A percentile compares a stretch with the other conserved stretches of the same genome.
phyloP scores from a whole-genome alignment of 2,888 invertebrate species.

The Petrolisthes cinctipes region DNA sequence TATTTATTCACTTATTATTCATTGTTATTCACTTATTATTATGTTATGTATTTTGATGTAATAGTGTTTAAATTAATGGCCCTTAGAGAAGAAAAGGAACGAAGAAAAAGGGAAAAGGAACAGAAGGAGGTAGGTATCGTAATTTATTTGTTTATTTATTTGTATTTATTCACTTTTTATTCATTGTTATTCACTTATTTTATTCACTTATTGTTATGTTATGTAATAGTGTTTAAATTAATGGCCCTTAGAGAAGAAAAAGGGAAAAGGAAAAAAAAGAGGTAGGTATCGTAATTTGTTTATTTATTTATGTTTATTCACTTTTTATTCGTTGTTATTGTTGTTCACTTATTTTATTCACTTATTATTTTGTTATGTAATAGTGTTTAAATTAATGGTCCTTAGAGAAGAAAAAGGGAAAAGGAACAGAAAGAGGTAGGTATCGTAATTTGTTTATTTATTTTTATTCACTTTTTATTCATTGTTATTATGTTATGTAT shows the following conservation, averaged over 20 bases:
- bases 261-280: constrained; percentile 82
- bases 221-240: constrained; percentile 88
- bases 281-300: constrained; percentile 20
- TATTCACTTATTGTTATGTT: neutral
- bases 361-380: too few relatives aligned
- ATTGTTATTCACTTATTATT: neutral
- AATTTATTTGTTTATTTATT: neutral
- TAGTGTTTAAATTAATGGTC: constrained; percentile 80
- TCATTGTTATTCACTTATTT: neutral
- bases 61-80: constrained; percentile 80
- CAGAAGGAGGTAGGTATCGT: constrained; percentile 69
- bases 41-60: too few relatives aligned
- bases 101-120: constrained; percentile 86
- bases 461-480: neutral
- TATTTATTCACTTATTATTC: neutral
- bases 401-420: constrained; percentile 84
- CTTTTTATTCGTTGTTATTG: neutral
- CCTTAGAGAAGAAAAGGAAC: constrained; percentile 88
- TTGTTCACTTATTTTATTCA: neutral
- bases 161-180: neutral
- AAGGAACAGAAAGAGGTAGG: constrained; percentile 76
- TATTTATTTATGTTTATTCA: neutral
- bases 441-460: neutral
- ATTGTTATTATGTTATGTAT: too few relatives aligned
- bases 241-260: constrained; percentile 84